phyloP scores from a whole-genome alignment of 1,140 invertebrate genomes.

The Aricia agestis region DNA sequence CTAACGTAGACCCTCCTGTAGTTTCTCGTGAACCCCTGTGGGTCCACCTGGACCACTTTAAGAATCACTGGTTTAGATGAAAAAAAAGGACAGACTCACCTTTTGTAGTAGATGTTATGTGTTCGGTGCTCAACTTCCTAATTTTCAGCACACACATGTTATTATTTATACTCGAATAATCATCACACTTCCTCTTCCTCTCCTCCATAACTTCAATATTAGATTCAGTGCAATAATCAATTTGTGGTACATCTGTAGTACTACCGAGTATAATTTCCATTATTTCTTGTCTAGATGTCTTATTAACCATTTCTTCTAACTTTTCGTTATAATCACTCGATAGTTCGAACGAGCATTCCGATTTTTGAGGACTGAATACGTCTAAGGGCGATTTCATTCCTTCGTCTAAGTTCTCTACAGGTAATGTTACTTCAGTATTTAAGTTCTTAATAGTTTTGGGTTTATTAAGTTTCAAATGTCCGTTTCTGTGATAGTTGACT shows the following conservation, averaged over 20 bases:
- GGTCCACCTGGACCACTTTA: too few species aligned
- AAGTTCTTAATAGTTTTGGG: slow-evolving; percentile 50
- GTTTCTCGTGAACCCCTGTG: too few species aligned
- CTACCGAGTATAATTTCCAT: slow-evolving; percentile 68
- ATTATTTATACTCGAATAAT: slow-evolving; percentile 53
- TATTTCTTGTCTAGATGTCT: slow-evolving; percentile 59
- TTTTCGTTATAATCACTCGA: slow-evolving; percentile 61
- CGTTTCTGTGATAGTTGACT: slow-evolving; percentile 57
- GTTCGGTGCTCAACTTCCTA: slow-evolving; percentile 57
- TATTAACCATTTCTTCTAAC: slow-evolving; percentile 67
- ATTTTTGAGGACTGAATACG: slow-evolving; percentile 62
- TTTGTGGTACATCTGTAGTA: slow-evolving; percentile 48
- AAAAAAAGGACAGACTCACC: slow-evolving; percentile 47
- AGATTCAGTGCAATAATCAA: slow-evolving; percentile 55
- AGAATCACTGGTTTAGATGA: too few species aligned
- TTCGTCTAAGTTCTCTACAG: slow-evolving; percentile 31
- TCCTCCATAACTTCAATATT: slow-evolving; percentile 47
- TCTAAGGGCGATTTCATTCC: slow-evolving; percentile 21
- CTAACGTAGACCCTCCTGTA: too few species aligned
- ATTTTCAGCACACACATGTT: slow-evolving; percentile 55
- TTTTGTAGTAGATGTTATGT: slow-evolving; percentile 64
- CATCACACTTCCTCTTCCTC: slow-evolving; percentile 48
- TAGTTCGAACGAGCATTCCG: slow-evolving; percentile 63
- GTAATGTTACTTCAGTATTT: slow-evolving; percentile 48
- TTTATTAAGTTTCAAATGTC: slow-evolving; percentile 49